These are phyloP conservation scores for Holothuria glaberrima DNA, from an alignment of 35 echinoderm and acorn worm species.

Conservation along the genomic window DNA sequence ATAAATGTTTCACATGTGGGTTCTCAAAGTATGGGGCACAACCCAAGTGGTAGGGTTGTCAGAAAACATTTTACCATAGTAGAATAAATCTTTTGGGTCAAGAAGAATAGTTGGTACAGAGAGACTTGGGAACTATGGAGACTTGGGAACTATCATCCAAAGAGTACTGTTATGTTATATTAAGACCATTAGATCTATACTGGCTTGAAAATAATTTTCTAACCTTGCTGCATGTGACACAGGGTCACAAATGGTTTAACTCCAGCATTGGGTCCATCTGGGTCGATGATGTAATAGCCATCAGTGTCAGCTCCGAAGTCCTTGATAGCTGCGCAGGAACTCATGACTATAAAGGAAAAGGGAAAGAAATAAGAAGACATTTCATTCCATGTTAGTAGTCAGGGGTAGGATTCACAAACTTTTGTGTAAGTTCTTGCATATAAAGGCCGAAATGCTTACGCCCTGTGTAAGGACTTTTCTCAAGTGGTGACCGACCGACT, in stretches of 20 bases:
- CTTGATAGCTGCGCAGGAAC: slow-evolving; percentile 48
- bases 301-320: slow-evolving; percentile 51
- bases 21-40: not conserved
- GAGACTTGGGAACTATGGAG: too few relatives aligned
- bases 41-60: not conserved
- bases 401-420: too few relatives aligned
- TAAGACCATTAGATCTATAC: too few relatives aligned
- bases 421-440: too few relatives aligned
- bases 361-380: not conserved
- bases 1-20: too few relatives aligned
- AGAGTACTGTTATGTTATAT: too few relatives aligned
- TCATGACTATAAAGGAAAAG: slow-evolving; percentile 19
- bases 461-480: too few relatives aligned
- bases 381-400: not conserved
- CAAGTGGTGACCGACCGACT: too few relatives aligned
- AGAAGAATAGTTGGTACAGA: too few relatives aligned
- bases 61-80: not conserved
- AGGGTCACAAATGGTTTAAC: slow-evolving; percentile 44
- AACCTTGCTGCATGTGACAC: slow-evolving; percentile 52
- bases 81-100: not conserved
- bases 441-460: too few relatives aligned
- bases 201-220: not conserved
- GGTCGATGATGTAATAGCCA: slow-evolving; percentile 56
- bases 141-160: too few relatives aligned
- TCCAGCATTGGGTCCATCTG: slow-evolving; percentile 42